phyloP scores from a whole-genome alignment of 1,140 invertebrate genomes.

The Diorhabda elongata region DNA sequence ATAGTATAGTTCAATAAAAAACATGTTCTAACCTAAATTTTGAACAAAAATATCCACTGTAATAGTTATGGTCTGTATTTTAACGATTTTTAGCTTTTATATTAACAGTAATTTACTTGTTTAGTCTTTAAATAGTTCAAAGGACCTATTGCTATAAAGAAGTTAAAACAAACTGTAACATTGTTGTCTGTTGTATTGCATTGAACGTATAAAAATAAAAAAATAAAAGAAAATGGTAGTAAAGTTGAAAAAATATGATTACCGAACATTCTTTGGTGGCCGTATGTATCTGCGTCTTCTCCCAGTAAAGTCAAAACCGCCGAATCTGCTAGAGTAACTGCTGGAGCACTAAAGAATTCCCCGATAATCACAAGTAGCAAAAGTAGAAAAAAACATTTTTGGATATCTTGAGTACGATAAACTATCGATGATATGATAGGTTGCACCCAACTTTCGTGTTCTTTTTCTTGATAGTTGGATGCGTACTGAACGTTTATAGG shows the following conservation, averaged over 20 bases:
- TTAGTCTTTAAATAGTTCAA: no score
- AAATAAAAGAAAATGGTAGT: no score
- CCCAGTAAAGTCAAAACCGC: slow-evolving; percentile 88
- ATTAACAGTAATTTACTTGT: no score
- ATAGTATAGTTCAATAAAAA: no score
- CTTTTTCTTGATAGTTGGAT: slow-evolving; percentile 73
- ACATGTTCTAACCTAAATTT: no score
- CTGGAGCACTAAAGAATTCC: slow-evolving; percentile 96
- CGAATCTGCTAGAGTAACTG: slow-evolving; percentile 94
- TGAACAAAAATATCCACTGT: no score
- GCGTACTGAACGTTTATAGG: slow-evolving; percentile 76
- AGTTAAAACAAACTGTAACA: no score
- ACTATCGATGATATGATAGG: slow-evolving; percentile 92
- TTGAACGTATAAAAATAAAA: no score
- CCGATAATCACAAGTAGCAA: slow-evolving; percentile 90
- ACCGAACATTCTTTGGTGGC: slow-evolving; percentile 93
- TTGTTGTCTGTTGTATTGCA: no score
- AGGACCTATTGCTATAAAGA: no score
- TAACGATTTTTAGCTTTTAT: no score
- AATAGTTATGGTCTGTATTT: no score
- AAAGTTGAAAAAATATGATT: neutral
- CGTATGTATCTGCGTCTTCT: slow-evolving; percentile 90
- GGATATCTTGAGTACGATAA: slow-evolving; percentile 81
- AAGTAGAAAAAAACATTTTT: slow-evolving; percentile 93
- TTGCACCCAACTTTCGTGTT: slow-evolving; percentile 76